Conservation (phyloP, 2,113 vertebrate species). For the Cnemophilus loriae region DNA sequence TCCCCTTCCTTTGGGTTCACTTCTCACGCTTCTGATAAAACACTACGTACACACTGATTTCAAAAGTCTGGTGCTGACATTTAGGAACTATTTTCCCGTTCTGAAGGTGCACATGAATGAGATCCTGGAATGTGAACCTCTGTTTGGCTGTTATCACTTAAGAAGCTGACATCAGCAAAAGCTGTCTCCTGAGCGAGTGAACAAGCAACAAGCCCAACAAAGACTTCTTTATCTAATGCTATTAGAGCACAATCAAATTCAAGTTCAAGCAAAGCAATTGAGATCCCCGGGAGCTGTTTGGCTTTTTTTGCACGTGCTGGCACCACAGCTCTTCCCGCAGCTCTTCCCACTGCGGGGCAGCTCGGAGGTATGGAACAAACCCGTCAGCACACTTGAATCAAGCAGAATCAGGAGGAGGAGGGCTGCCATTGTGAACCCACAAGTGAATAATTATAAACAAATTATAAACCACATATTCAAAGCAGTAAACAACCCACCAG, state of each 20-base stretch:
- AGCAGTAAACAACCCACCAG: neutral
- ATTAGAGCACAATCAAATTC: neutral
- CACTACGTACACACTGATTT: accelerated
- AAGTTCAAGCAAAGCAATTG: neutral
- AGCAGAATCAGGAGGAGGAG: neutral
- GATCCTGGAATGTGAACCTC: neutral
- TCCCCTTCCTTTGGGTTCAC: neutral
- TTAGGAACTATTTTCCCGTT: neutral
- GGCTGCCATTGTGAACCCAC: neutral
- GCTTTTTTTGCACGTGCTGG: neutral
- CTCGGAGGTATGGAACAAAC: neutral
- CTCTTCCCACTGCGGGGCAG: neutral
- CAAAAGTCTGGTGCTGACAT: neutral
- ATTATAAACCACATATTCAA: neutral
- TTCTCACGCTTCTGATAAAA: neutral
- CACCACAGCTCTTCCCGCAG: neutral
- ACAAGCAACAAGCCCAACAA: slow-evolving; percentile 4
- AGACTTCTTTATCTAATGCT: slow-evolving; percentile 6
- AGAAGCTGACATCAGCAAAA: neutral
- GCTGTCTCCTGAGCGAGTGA: neutral
- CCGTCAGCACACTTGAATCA: neutral
- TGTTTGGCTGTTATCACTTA: neutral
- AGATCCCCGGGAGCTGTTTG: neutral
- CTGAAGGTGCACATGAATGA: neutral
- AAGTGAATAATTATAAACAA: neutral